phyloP scores from a whole-genome alignment of 92 coral and sea anemone genomes.

The Desmophyllum pertusum region DNA sequence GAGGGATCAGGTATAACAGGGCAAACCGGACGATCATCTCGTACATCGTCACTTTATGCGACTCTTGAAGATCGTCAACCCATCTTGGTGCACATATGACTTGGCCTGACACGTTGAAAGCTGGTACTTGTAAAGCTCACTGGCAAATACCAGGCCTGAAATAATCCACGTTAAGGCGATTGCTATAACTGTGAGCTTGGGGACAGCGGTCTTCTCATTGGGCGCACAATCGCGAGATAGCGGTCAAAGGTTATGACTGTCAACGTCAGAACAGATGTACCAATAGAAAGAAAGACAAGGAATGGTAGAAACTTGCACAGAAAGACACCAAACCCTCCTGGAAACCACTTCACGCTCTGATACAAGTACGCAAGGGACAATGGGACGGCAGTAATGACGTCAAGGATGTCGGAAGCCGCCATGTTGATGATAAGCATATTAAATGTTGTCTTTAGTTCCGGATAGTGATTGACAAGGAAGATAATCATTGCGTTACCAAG shows the following conservation, averaged over 20 bases:
- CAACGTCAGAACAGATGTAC: constrained; percentile 56
- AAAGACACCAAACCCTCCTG: constrained; percentile 37
- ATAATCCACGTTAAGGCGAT: constrained; percentile 47
- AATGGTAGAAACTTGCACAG: constrained; percentile 47
- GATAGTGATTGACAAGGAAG: constrained; percentile 44
- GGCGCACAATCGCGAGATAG: constrained; percentile 66
- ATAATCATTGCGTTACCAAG: constrained; percentile 56
- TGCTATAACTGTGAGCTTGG: constrained; percentile 26
- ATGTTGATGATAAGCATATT: constrained; percentile 63
- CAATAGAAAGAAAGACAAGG: constrained; percentile 43
- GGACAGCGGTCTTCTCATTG: constrained; percentile 56
- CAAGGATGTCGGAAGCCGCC: constrained; percentile 69
- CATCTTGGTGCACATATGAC: constrained; percentile 40
- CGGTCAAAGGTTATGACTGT: constrained; percentile 61
- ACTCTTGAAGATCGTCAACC: constrained; percentile 18
- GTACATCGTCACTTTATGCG: constrained; percentile 6
- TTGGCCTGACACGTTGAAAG: not conserved
- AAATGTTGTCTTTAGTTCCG: constrained; percentile 55
- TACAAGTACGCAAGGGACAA: constrained; percentile 11
- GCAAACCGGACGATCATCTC: constrained; percentile 63
- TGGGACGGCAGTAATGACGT: constrained; percentile 43
- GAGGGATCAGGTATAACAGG: constrained; percentile 65
- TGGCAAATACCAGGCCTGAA: constrained; percentile 39
- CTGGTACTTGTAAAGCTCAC: constrained; percentile 35
- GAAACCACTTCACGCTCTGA: constrained; percentile 11